Evolutionary conservation across 1,140 invertebrate species (phyloP).

Genomic region (Ptiloglossa arizonensis): DNA sequence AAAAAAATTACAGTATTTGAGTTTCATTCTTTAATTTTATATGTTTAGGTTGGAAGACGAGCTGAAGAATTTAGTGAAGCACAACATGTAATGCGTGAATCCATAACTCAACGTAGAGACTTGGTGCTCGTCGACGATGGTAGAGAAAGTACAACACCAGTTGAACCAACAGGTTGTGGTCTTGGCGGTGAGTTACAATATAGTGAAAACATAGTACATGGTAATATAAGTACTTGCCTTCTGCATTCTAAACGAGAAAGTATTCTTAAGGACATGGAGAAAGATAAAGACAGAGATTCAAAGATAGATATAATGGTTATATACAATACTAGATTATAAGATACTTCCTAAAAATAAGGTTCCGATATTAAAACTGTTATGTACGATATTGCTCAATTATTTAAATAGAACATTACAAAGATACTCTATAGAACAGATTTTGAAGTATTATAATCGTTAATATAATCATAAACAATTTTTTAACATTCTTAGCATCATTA

Average conservation of each 20-base stretch:
- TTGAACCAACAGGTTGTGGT: conserved; percentile 75
- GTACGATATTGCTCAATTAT: conserved; percentile 50
- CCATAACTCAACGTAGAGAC: conserved; percentile 81
- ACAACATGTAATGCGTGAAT: conserved; percentile 82
- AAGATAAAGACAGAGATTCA: conserved; percentile 61
- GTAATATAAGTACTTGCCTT: conserved; percentile 58
- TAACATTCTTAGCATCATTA: not conserved
- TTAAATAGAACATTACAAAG: conserved; percentile 4
- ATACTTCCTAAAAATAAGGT: conserved; percentile 4
- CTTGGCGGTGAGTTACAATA: conserved; percentile 78
- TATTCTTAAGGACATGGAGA: conserved; percentile 50
- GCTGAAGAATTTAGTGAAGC: conserved; percentile 89
- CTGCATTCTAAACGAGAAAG: conserved; percentile 36
- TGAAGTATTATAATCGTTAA: conserved; percentile 10
- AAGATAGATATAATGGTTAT: conserved; percentile 69
- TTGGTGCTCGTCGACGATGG: conserved; percentile 79
- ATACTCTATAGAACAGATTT: conserved; percentile 31
- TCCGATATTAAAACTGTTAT: conserved; percentile 13
- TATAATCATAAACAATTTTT: conserved; percentile 6
- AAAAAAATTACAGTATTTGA: not conserved
- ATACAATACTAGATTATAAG: conserved; percentile 74
- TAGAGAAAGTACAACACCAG: conserved; percentile 71
- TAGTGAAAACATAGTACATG: conserved; percentile 59
- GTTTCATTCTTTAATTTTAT: not conserved
- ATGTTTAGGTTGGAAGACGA: conserved; percentile 85